Conservation (phyloP, 2,888 invertebrate genomes). For the Cheilosia impressa region DNA sequence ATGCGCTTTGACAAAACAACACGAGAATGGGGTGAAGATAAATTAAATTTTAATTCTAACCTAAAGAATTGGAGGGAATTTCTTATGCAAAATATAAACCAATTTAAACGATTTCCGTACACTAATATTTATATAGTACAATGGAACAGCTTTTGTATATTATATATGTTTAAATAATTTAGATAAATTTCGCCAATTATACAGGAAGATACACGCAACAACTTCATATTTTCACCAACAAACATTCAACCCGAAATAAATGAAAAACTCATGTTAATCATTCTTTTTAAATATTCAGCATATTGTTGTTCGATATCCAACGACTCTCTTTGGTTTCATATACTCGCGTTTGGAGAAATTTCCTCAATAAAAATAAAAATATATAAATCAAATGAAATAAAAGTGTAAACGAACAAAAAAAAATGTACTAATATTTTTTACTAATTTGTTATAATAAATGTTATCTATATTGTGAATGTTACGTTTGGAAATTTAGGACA, state of each 20-base stretch:
- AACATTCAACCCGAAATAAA: background rate
- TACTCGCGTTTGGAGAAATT: constrained; percentile 57
- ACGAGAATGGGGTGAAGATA: constrained; percentile 9
- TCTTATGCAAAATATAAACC: constrained; percentile 15
- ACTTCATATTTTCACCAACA: background rate
- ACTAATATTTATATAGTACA: constrained; percentile 13
- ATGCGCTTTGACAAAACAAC: background rate
- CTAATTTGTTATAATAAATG: constrained; percentile 73
- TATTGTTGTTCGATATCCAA: constrained; percentile 69
- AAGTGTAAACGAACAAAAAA: constrained; percentile 3
- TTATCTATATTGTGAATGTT: constrained; percentile 70
- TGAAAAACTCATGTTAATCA: background rate
- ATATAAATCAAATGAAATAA: constrained; percentile 10
- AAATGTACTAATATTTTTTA: constrained; percentile 69
- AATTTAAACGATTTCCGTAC: background rate
- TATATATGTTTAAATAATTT: constrained; percentile 26
- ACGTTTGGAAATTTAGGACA: constrained; percentile 58
- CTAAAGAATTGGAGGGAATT: constrained; percentile 48
- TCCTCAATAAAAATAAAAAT: constrained; percentile 53
- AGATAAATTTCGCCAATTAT: constrained; percentile 8
- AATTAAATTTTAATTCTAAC: constrained; percentile 16
- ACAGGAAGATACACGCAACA: constrained; percentile 1
- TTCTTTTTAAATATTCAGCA: constrained; percentile 53
- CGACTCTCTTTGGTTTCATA: constrained; percentile 73
- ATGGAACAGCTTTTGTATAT: constrained; percentile 25